phyloP scores from a whole-genome alignment of 2,797 vertebrate genomes.

The Karalla daura region DNA sequence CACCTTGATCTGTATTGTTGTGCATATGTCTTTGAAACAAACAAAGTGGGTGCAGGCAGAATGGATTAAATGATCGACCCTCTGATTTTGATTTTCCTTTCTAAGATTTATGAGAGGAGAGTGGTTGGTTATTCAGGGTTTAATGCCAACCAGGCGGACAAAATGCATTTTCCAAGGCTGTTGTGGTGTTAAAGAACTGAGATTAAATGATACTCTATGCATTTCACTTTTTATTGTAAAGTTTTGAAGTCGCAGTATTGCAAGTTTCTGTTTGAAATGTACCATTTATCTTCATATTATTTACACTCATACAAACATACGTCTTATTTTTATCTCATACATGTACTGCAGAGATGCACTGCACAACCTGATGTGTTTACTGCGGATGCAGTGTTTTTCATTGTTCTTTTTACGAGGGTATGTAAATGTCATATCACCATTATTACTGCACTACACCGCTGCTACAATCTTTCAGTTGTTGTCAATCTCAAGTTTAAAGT shows the following conservation, averaged over 20 bases:
- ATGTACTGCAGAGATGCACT: constrained; percentile 4
- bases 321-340: background rate
- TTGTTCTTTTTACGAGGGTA: constrained; percentile 34
- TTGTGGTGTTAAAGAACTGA: no score
- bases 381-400: constrained; percentile 14
- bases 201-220: background rate
- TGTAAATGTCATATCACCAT: constrained; percentile 27
- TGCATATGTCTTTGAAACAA: constrained; percentile 5
- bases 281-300: background rate
- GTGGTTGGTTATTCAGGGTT: no score
- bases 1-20: constrained; percentile 12
- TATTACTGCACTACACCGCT: background rate
- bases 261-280: constrained; percentile 11
- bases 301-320: background rate
- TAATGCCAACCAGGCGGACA: constrained; percentile 4
- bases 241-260: background rate
- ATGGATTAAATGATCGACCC: background rate
- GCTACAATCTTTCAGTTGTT: constrained; percentile 37
- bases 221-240: constrained; percentile 1
- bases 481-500: constrained; percentile 73
- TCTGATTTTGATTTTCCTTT: background rate
- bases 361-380: constrained; percentile 1
- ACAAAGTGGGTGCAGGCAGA: background rate
- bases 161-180: background rate
- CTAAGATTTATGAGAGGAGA: no score